phyloP scores from a whole-genome alignment of 1,140 invertebrate species.

The Zeugodacus cucurbitae region DNA sequence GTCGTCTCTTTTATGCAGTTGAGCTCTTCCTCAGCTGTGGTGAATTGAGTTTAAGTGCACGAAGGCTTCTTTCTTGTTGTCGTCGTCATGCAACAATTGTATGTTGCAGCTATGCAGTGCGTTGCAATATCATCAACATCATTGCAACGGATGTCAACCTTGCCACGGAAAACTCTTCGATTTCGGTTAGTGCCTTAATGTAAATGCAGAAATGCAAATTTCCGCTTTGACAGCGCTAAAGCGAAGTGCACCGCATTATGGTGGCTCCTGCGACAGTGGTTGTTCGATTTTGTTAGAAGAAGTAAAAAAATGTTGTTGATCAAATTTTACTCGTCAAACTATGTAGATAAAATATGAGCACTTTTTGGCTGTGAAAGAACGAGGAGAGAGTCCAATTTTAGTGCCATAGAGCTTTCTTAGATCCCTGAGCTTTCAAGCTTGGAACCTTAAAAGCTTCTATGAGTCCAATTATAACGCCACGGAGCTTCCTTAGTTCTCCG shows the following conservation, averaged over 20 bases:
- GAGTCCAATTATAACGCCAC: too few species aligned
- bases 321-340: too few species aligned
- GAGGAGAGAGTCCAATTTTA: too few species aligned
- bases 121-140: neutral
- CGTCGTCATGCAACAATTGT: neutral
- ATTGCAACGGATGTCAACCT: neutral
- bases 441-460: too few species aligned
- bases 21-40: neutral
- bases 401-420: too few species aligned
- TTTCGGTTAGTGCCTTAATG: slow-evolving; percentile 11
- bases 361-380: too few species aligned
- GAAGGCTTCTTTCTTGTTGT: neutral
- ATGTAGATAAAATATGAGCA: too few species aligned
- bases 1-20: neutral
- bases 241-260: neutral
- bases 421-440: too few species aligned
- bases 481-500: too few species aligned
- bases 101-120: neutral
- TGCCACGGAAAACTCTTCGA: slow-evolving; percentile 1
- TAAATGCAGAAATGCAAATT: slow-evolving; percentile 28
- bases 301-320: too few species aligned
- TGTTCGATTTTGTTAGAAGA: too few species aligned
- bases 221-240: neutral
- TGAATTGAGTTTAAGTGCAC: slow-evolving; percentile 15
- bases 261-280: neutral